Evolutionary conservation across 2,113 vertebrate species (phyloP).

Genomic region (Triplophysa rosa): DNA sequence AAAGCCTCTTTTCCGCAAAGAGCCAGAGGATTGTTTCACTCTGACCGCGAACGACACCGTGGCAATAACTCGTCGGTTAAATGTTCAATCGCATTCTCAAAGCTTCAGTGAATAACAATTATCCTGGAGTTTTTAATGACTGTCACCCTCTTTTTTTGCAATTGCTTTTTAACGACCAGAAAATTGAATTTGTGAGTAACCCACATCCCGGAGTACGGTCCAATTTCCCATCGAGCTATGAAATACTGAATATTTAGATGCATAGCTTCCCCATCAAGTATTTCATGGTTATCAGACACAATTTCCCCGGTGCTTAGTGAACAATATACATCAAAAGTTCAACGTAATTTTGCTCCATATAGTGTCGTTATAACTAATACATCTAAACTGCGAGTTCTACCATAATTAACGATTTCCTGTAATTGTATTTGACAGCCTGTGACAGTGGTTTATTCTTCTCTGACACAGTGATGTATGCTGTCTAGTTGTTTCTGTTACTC

Average conservation of each 20-base stretch:
- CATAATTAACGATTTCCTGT: conserved; percentile 26
- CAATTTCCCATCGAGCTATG: conserved; percentile 22
- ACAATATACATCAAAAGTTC: conserved; percentile 30
- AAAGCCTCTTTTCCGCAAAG: background rate
- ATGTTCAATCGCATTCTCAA: conserved; percentile 49
- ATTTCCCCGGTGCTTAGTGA: conserved; percentile 32
- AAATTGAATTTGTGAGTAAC: conserved; percentile 50
- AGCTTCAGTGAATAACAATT: conserved; percentile 52
- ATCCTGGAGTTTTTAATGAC: conserved; percentile 47
- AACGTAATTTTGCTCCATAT: conserved; percentile 20
- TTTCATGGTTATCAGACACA: conserved; percentile 35
- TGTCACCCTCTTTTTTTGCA: conserved; percentile 26
- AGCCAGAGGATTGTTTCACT: conserved; percentile 28
- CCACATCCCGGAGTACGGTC: conserved; percentile 42
- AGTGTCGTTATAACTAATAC: conserved; percentile 37
- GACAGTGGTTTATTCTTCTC: background rate
- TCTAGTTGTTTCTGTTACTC: background rate
- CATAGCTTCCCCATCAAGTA: conserved; percentile 10
- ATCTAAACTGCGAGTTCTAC: background rate
- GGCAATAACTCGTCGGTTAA: conserved; percentile 39
- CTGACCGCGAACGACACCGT: conserved; percentile 29
- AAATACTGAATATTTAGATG: conserved; percentile 42
- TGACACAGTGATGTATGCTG: background rate
- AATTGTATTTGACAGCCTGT: conserved; percentile 29
- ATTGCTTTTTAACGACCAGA: conserved; percentile 56